Evolutionary conservation across 2,113 vertebrate species (phyloP), one percentile per base, ranked within the genome.

Genomic region (Ahaetulla prasina): DNA sequence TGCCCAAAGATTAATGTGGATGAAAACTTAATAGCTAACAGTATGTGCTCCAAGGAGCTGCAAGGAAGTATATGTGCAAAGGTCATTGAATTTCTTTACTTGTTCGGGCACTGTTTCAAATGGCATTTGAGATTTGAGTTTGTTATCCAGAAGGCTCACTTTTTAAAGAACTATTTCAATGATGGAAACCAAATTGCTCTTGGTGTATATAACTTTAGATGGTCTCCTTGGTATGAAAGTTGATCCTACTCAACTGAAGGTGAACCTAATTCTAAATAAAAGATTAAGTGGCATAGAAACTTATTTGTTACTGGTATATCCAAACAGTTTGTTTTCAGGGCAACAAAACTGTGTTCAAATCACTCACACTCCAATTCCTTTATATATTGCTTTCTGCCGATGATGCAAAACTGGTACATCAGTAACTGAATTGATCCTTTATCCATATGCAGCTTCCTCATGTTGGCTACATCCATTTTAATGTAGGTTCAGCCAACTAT

Each of bases 21-120:
- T 39, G 27, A 57, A 93, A 93, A 94, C 27, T 45, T 0, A 91
- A 25, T 20, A 93, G 92, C 57, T 93, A 87, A 89, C 91, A 94
- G 3, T 93, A 92, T 23, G 14, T 50, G 20, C 5, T 91, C 88
- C 74, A 93, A 55, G 74, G 49, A 93, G 85, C 74, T 93, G 87
- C 74, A 68, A 47, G 22, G 92, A 95, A 94, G 93, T 68, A 12
- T 0, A 0, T 23, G 80, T 89, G 27, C 87, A 94, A 94, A 95
- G 45, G 11, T 90, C 27, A 94, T 27, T 91, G n/a, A 0, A 5
- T 74, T 89, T 93, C 35, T 95, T 95, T 93, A 91, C 23, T 87
- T 18, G 1, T 5, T 1, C 43, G 93, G 9, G 0, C 85, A 5
- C 1, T 92, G 4, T 89, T 96, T 92, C 85, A 94, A 94, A 92